Evolutionary conservation across 2,113 vertebrate genomes (phyloP), one percentile per base, ranked within the genome.

Genomic region (Nipponia nippon): DNA sequence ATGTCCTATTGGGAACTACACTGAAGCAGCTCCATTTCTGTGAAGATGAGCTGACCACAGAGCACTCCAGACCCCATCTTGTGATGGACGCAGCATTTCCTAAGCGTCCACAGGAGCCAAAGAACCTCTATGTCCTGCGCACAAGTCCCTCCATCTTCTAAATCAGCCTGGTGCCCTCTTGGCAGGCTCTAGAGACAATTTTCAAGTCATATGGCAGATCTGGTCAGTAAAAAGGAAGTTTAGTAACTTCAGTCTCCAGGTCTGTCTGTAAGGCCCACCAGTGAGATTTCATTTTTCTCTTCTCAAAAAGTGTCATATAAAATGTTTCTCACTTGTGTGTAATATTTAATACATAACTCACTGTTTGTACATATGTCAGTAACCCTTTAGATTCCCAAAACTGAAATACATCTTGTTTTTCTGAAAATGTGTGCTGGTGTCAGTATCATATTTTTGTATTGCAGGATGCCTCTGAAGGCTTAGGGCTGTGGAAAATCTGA

Each of bases 271-370:
- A 66, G 11, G 22, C n/a, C 20, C 9, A 55, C 20, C 11, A 25
- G 12, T n/a, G 40, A 49, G 46, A n/a, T 2, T 63, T 71, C 20
- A 55, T 26, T 89, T 80, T 73, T 65, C 12, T 47, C 16, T 77
- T 72, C 86, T 70, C 15, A 32, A 71, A 32, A 71, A 78, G 21
- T 14, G 19, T 71, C 36, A 44, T 71, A 71, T 15, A 36, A 78
- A 75, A 62, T 63, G 10, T 89, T 89, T 81, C 26, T 94, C 11
- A 26, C 7, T 72, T 2, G 0, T 0, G 0, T 63, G 29, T 29
- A 81, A 9, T 55, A 67, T 71, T 91, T 67, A 56, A 40, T 25
- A 11, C 11, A 22, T 32, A 90, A 67, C 5, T 86, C 38, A n/a
- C 32, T 61, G 7, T 76, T 53, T 67, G 20, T 52, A 63, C 7